phyloP scores from a whole-genome alignment of 2,888 invertebrate genomes.

The Torymus texanus region DNA sequence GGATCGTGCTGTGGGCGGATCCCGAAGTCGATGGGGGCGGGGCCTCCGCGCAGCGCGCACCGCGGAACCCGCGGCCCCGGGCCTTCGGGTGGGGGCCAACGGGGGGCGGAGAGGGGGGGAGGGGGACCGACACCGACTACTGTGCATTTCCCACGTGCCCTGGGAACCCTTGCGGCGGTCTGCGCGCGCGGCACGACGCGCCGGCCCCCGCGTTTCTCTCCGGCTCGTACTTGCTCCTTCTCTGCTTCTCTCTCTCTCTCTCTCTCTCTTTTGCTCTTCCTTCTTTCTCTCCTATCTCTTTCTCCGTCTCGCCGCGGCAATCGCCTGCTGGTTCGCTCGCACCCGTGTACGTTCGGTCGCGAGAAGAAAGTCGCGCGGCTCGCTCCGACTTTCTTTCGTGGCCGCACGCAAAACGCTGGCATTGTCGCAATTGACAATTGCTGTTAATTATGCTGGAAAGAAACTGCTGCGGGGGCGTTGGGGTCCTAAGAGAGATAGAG shows the following conservation, averaged over 20 bases:
- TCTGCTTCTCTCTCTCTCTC: not conserved
- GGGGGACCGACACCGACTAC: constrained; percentile 75
- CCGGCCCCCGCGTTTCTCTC: constrained; percentile 57
- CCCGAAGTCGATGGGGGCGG: not conserved
- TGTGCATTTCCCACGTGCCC: constrained; percentile 81
- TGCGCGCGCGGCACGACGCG: constrained; percentile 53
- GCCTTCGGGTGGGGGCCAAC: constrained; percentile 1
- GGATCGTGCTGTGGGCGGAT: not conserved
- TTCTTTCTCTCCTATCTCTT: not conserved
- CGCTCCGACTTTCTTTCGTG: constrained; percentile 11
- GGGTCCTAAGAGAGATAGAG: constrained; percentile 5
- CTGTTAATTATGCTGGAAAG: constrained; percentile 23
- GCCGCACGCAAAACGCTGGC: not conserved
- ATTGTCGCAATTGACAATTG: constrained; percentile 48
- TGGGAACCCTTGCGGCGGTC: constrained; percentile 75
- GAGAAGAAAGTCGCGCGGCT: constrained; percentile 41
- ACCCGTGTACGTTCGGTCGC: not conserved
- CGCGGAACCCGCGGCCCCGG: no score
- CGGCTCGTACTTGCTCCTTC: constrained; percentile 5
- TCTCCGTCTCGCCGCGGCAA: not conserved
- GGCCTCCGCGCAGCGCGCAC: not conserved
- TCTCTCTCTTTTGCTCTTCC: not conserved
- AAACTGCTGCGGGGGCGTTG: not conserved
- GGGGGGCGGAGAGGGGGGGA: constrained; percentile 40
- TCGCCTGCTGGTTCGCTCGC: not conserved